Evolutionary conservation across 2,113 vertebrate species (phyloP).

Genomic region (Scatophagus argus): DNA sequence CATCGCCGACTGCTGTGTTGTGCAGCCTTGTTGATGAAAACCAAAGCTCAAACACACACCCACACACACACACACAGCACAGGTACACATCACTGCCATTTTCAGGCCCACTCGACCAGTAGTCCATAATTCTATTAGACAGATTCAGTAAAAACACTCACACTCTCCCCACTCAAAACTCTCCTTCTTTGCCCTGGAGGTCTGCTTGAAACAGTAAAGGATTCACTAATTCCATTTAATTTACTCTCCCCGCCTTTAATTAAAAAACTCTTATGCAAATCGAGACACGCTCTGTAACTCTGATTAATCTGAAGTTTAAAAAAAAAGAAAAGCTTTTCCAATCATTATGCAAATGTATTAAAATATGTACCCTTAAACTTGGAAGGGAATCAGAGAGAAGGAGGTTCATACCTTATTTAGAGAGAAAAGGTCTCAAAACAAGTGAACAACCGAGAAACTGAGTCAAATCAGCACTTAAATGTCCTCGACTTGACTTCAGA

Average conservation of each 20-base stretch:
- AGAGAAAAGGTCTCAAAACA: slow-evolving; percentile 36
- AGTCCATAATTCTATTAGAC: slow-evolving; percentile 13
- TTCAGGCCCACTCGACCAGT: not conserved
- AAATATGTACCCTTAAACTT: slow-evolving; percentile 52
- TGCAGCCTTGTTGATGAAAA: too few species aligned
- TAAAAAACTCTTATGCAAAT: slow-evolving; percentile 67
- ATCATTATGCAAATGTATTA: slow-evolving; percentile 66
- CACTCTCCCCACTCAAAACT: not conserved
- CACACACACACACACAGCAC: not conserved
- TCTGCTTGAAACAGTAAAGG: slow-evolving; percentile 40
- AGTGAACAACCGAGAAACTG: slow-evolving; percentile 16
- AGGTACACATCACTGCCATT: not conserved
- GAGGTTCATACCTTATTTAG: slow-evolving; percentile 39
- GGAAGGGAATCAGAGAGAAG: slow-evolving; percentile 37
- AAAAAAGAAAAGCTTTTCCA: slow-evolving; percentile 17
- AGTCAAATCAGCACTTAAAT: slow-evolving; percentile 18
- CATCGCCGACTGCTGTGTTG: too few species aligned
- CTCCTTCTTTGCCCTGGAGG: slow-evolving; percentile 15
- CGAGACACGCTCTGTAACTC: slow-evolving; percentile 37
- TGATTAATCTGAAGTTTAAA: slow-evolving; percentile 46
- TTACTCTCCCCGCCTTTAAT: slow-evolving; percentile 63
- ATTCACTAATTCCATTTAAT: slow-evolving; percentile 68
- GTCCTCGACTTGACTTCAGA: not conserved
- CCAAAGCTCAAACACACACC: not conserved
- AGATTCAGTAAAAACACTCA: slow-evolving; percentile 1